Evolutionary conservation across 2,888 invertebrate genomes (phyloP).

Genomic region (Ectemnius continuus): DNA sequence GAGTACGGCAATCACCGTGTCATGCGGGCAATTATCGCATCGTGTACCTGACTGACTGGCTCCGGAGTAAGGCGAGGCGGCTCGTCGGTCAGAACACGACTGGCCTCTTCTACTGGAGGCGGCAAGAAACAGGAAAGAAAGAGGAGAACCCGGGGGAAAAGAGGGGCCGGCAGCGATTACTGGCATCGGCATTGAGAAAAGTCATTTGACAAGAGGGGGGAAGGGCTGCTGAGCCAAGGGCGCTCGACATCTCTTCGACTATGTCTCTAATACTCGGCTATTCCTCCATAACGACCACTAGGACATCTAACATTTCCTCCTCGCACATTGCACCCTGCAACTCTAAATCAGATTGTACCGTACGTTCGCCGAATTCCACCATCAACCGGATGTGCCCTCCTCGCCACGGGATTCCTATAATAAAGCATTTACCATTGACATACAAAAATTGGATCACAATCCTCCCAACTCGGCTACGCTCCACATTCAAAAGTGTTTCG

Average conservation of each 20-base stretch:
- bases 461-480: conserved; percentile 3
- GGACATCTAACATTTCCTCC: too few relatives aligned
- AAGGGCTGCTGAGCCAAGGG: conserved; percentile 60
- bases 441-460: conserved; percentile 8
- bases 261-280: background rate
- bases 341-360: too few relatives aligned
- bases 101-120: conserved; percentile 50
- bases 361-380: background rate
- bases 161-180: conserved; percentile 27
- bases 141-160: conserved; percentile 53
- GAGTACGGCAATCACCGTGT: conserved; percentile 69
- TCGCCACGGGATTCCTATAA: too few relatives aligned
- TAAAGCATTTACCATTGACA: background rate
- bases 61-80: conserved; percentile 54
- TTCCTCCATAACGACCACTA: too few relatives aligned
- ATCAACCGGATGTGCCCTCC: background rate
- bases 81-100: conserved; percentile 76
- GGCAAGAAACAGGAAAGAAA: conserved; percentile 49
- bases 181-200: conserved; percentile 51
- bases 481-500: too few relatives aligned
- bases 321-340: too few relatives aligned
- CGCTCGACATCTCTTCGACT: background rate
- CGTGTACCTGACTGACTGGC: conserved; percentile 16
- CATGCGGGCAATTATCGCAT: conserved; percentile 73
- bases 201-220: conserved; percentile 56